Conservation (phyloP, 2,113 vertebrate species). For the Scortum barcoo region DNA sequence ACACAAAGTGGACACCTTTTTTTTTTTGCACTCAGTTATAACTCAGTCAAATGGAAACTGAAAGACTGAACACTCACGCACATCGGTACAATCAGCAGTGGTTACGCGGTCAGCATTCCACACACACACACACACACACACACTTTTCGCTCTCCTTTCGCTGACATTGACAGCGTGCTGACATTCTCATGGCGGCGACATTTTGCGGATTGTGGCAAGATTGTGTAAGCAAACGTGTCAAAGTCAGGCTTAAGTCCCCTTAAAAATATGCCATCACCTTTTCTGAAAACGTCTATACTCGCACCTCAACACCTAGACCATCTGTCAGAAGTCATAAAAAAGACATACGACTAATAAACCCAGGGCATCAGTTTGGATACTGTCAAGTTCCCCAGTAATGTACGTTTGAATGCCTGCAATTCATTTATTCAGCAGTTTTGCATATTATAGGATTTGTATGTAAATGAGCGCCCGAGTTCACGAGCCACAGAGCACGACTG, state of each 20-base stretch:
- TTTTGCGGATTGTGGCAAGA: slow-evolving; percentile 15
- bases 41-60: too few species aligned
- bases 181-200: slow-evolving; percentile 24
- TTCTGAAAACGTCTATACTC: slow-evolving; percentile 20
- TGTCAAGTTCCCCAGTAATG: slow-evolving; percentile 36
- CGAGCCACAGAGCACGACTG: slow-evolving; percentile 40
- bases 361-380: slow-evolving; percentile 34
- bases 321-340: slow-evolving; percentile 51
- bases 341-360: slow-evolving; percentile 25
- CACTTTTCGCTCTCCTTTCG: not conserved
- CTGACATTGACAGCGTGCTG: not conserved
- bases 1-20: too few species aligned
- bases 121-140: too few species aligned
- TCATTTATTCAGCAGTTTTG: slow-evolving; percentile 64
- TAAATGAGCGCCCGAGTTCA: slow-evolving; percentile 44
- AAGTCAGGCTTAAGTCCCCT: slow-evolving; percentile 5
- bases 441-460: slow-evolving; percentile 65
- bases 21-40: too few species aligned
- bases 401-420: slow-evolving; percentile 48
- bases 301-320: slow-evolving; percentile 23
- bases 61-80: too few species aligned
- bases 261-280: slow-evolving; percentile 20
- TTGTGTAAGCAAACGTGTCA: slow-evolving; percentile 27
- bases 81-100: too few species aligned
- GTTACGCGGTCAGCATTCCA: not conserved